These are phyloP conservation scores for Iselma pallidipennis DNA, from an alignment of 2,888 invertebrate genomes.

Conservation along the genomic window DNA sequence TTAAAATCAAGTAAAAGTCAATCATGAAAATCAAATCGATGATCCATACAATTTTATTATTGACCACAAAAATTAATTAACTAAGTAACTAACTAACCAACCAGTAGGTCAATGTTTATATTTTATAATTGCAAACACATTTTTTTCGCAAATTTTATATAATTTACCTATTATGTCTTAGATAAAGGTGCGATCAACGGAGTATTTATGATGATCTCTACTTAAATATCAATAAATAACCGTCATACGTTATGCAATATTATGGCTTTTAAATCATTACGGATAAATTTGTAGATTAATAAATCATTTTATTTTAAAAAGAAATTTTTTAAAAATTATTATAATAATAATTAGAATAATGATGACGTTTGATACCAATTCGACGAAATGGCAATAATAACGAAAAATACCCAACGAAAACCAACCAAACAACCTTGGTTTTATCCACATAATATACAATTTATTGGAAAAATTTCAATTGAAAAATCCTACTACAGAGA, in stretches of 20 bases:
- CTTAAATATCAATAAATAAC: slow-evolving; percentile 20
- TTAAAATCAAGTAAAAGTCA: slow-evolving; percentile 1
- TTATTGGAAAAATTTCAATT: background rate
- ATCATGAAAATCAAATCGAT: slow-evolving; percentile 19
- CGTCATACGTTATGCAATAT: slow-evolving; percentile 19
- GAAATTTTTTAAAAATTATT: background rate
- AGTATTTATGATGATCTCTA: slow-evolving; percentile 2
- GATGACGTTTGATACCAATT: background rate
- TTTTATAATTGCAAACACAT: background rate
- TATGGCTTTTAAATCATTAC: slow-evolving; percentile 13
- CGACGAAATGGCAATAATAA: background rate
- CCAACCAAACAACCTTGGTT: background rate
- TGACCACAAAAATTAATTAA: background rate
- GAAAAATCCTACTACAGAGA: background rate
- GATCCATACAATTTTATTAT: no score
- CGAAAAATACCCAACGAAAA: background rate
- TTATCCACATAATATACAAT: background rate
- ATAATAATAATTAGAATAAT: background rate
- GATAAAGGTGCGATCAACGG: background rate
- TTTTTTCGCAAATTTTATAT: no score
- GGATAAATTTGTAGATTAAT: slow-evolving; percentile 8
- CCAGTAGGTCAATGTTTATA: slow-evolving; percentile 23
- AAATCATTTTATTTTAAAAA: background rate
- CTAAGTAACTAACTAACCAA: slow-evolving; percentile 3
- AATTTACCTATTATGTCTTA: background rate